Evolutionary conservation across 2,113 vertebrate genomes (phyloP).

Genomic region (Datnioides undecimradiatus): DNA sequence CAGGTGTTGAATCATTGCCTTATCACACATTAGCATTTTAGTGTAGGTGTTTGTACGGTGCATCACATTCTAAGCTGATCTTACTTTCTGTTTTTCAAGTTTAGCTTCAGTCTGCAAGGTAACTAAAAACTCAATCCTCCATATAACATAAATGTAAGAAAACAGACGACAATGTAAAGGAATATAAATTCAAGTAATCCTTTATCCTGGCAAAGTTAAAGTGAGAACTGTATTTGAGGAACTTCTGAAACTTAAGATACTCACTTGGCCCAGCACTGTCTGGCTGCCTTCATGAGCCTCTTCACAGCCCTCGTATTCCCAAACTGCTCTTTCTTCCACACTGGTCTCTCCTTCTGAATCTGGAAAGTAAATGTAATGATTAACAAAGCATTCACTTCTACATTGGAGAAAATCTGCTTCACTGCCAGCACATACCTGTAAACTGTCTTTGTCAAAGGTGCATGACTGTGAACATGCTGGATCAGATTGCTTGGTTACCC

Average conservation of each 20-base stretch:
- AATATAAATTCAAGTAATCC: background rate
- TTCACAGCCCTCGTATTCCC: conserved; percentile 7
- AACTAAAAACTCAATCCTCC: background rate
- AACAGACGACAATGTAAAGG: too few species aligned
- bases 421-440: conserved; percentile 31
- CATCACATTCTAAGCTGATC: background rate
- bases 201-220: background rate
- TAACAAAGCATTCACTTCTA: background rate
- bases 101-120: background rate
- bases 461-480: background rate
- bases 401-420: background rate
- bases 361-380: background rate
- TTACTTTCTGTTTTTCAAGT: background rate
- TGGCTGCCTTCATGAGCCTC: conserved; percentile 68
- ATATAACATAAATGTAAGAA: background rate
- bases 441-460: background rate
- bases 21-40: too few species aligned
- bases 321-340: background rate
- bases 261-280: conserved; percentile 75
- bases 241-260: background rate
- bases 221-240: background rate
- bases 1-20: too few species aligned
- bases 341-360: conserved; percentile 16
- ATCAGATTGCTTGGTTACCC: background rate
- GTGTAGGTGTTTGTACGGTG: too few species aligned